Evolutionary conservation across 92 coral and sea anemone species (phyloP), one percentile per base, ranked within the genome.

Genomic region (Virgularia gustaviana): DNA sequence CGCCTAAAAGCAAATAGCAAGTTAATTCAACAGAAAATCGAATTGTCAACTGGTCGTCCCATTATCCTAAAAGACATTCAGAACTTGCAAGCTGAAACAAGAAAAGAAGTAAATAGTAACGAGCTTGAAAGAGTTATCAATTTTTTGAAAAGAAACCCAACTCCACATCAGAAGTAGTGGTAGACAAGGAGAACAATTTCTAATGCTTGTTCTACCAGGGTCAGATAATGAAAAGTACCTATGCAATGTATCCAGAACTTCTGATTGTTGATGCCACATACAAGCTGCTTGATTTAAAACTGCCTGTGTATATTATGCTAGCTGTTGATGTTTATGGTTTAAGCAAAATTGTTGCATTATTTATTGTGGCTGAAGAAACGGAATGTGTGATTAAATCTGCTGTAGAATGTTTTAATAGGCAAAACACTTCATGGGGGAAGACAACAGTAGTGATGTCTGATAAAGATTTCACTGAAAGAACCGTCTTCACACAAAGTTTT

Each of bases 261-360:
- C 36, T 79, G 2, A 35, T 72, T 3, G 81, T 79, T 22, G 80
- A 71, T 71, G 83, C 89, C 11, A 71, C 83, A 0, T 81, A 78
- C 60, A 85, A 80, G 43, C 51, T 80, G 1, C 49, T 38, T 2
- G 83, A 85, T 9, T 49, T 77, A 15, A 37, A 65, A 41, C 63
- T 81, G 84, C 86, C 90, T 45, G 67, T 85, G 0, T 81, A 85
- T 63, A 19, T 81, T 6, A 32, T 85, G 3, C 19, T 85, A 34
- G 39, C 60, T 23, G 52, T 66, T 16, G 87, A 82, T 43, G 87
- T 86, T 38, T 34, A 82, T 36, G 79, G 86, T 13, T 49, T 65
- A 0, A 73, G 87, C 24, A 78, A 85, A 27, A 63, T 77, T n/a
- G 89, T 81, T 0, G 61, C 38, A 0, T 24, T 77, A 76, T 78